These are phyloP conservation scores for Adoxophyes honmai DNA, from an alignment of 1,140 invertebrate genomes.

Conservation along the genomic window DNA sequence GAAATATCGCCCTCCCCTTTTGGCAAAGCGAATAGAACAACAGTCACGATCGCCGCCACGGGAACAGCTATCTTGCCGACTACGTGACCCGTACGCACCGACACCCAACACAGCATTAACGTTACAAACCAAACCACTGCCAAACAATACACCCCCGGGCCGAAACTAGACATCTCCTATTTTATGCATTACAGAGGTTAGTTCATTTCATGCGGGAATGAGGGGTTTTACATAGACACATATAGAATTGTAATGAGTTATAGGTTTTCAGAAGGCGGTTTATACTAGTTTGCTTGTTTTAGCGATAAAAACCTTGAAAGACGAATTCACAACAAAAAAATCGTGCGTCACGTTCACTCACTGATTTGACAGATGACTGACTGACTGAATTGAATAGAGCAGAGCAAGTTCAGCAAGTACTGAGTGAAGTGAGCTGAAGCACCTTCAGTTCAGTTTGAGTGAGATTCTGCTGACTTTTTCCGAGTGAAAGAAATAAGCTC, in stretches of 20 bases:
- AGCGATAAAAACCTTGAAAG: slow-evolving; percentile 28
- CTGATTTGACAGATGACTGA: slow-evolving; percentile 3
- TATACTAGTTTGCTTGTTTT: slow-evolving; percentile 20
- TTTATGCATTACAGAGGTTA: slow-evolving; percentile 8
- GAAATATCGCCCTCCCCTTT: slow-evolving; percentile 33
- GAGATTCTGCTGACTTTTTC: too few relatives aligned
- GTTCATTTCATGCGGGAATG: slow-evolving; percentile 25
- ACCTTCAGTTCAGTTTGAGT: too few relatives aligned
- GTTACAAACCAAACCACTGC: slow-evolving; percentile 58
- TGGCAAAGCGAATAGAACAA: slow-evolving; percentile 55
- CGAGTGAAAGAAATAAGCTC: too few relatives aligned
- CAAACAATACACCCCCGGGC: slow-evolving; percentile 63
- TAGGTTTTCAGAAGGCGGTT: slow-evolving; percentile 19
- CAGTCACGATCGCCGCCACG: slow-evolving; percentile 47
- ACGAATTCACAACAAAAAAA: slow-evolving; percentile 14
- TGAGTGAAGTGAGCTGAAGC: too few relatives aligned
- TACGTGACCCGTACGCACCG: slow-evolving; percentile 59
- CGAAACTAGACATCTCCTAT: slow-evolving; percentile 49
- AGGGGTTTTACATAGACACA: slow-evolving; percentile 24
- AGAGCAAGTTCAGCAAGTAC: too few relatives aligned
- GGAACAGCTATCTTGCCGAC: slow-evolving; percentile 55
- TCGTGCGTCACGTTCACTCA: slow-evolving; percentile 9
- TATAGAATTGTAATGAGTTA: slow-evolving; percentile 22
- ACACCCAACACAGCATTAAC: slow-evolving; percentile 58
- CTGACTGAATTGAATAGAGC: too few relatives aligned